Evolutionary conservation across 2,888 invertebrate genomes (phyloP), one percentile per base, ranked within the genome.

Genomic region (Cerastoderma edule): DNA sequence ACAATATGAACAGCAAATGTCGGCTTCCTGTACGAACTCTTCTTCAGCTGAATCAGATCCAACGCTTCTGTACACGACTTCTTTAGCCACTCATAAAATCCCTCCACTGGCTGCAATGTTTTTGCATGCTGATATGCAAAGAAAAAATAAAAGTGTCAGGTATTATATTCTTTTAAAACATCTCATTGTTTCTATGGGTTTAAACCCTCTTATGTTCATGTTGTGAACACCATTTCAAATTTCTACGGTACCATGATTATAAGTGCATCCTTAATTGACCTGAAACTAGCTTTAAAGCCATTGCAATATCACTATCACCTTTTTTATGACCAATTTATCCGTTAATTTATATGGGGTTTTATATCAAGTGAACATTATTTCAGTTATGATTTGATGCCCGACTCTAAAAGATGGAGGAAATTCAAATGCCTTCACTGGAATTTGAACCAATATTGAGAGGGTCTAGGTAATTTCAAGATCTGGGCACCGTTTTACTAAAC

Each of bases 41-140:
- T 78, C n/a, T 70, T 75, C 0, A 87, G 85, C 39, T 35, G n/a
- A 35, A 88, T 74, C 39, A 75, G 56, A 6, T 83, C 83, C 30
- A 76, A 16, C 0, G 81, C 63, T 2, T 74, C 70, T 1, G 83
- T 72, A 66, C 78, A 79, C 10, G 68, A 54, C 0, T 79, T 70
- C 19, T 60, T 30, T 39, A 88, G 46, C 88, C 89, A 89, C 27
- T 75, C 72, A n/a, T 87, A 44, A 54, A 87, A 87, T 19, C 60
- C 70, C 6, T 48, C 32, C 8, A 77, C 69, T 19, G 85, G 83
- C 39, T 68, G 66, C 54, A 83, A 30, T 30, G 68, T 68, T 56
- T 68, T 69, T 4, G 78, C 76, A 54, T 39, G 54, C 87, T 87
- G 75, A 53, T n/a, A 67, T 65, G 6, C 32, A 56, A 33, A 33